These are phyloP conservation scores for Rhizoglyphus robini DNA, from an alignment of 1,140 invertebrate genomes.

Conservation along the genomic window DNA sequence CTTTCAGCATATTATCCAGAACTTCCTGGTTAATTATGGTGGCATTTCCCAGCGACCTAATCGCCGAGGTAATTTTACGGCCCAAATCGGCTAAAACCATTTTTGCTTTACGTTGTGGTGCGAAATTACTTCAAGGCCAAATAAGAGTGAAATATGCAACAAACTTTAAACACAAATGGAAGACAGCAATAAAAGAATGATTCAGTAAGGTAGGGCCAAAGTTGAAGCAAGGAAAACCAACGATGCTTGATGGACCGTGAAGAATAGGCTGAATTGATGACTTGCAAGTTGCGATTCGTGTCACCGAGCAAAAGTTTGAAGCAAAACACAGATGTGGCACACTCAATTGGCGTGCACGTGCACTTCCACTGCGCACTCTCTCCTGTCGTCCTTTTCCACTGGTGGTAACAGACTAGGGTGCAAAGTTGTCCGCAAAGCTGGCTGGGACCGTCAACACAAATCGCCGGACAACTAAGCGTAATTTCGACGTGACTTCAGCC, in stretches of 20 bases:
- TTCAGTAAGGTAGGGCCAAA: neutral
- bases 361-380: neutral
- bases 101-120: slow-evolving; percentile 9
- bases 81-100: slow-evolving; percentile 99
- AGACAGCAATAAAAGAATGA: neutral
- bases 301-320: neutral
- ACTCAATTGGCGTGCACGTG: neutral
- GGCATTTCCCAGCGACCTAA: slow-evolving; percentile 92
- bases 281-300: too few relatives aligned
- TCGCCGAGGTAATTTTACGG: slow-evolving; percentile 93
- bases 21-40: slow-evolving; percentile 99
- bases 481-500: too few relatives aligned
- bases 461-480: too few relatives aligned
- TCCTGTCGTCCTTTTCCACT: neutral
- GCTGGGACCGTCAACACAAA: too few relatives aligned
- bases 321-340: neutral
- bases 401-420: neutral
- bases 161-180: neutral
- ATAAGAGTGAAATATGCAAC: neutral
- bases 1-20: slow-evolving; percentile 97
- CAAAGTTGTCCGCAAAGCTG: too few relatives aligned
- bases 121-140: neutral
- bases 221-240: neutral
- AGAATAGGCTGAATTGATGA: neutral
- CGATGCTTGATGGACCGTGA: neutral